Evolutionary conservation across 2,113 vertebrate species (phyloP), one percentile per base, ranked within the genome.

Genomic region (Poeciliopsis turrubarensis): DNA sequence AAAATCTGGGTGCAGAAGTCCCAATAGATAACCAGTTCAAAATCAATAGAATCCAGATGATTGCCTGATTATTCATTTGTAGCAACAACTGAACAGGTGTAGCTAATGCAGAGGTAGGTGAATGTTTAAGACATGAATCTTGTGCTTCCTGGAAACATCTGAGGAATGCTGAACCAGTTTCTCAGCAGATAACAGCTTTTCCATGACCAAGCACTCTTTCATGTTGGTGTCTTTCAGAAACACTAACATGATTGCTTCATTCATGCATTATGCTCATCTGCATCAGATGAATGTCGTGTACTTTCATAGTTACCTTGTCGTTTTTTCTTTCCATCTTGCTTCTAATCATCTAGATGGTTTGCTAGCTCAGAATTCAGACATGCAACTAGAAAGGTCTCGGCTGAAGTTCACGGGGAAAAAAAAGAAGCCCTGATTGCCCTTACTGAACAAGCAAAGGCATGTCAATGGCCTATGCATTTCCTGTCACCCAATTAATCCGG

Each of bases 391-490:
- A 61, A 77, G 34, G 34, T 65, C 39, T 17, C 13, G 75, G 70
- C 7, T 79, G 31, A 81, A 76, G 72, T 57, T 68, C 68, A 47
- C 29, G 60, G 70, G 60, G 19, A 62, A 77, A 51, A 80, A 81
- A 66, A 82, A 61, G 70, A 83, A 70, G 31, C 34, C 31, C 61
- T 41, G 72, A 77, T 66, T 82, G 60, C 60, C 77, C 68, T 41
- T 12, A 39, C 27, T 65, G 62, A 78, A 29, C 82, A 84, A 79
- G 74, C 72, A 68, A 60, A 60, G 68, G 65, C 78, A 65, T 51
- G 70, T 51, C 70, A 73, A 61, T 81, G 9, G 66, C 63, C 75
- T 15, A 17, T 63, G 47, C 10, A 32, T 68, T 72, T 72, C 72
- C 60, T 82, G 77, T 61, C 74, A 57, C 30, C 68, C 6, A 65